These are phyloP conservation scores for Misgurnus mizolepis DNA, from an alignment of 2,113 vertebrate species.

Conservation along the genomic window DNA sequence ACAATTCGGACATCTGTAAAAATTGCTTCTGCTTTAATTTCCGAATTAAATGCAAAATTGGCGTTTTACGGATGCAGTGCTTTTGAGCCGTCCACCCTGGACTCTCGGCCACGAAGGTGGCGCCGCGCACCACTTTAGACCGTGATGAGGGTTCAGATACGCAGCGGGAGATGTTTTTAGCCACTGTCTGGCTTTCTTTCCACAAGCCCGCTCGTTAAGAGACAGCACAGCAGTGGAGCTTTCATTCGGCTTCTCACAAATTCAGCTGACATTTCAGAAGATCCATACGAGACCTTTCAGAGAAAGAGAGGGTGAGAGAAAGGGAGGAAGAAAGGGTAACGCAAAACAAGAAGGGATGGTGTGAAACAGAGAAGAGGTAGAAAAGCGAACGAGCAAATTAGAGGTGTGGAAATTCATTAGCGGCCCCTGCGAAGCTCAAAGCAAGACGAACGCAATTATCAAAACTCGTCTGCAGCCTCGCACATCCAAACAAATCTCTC, in stretches of 20 bases:
- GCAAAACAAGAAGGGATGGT: conserved; percentile 23
- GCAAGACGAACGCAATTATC: conserved; percentile 19
- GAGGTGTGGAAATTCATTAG: conserved; percentile 44
- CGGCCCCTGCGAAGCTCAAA: not conserved
- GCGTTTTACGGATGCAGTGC: not conserved
- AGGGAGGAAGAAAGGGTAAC: conserved; percentile 43
- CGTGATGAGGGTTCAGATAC: conserved; percentile 7
- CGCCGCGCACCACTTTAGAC: not conserved
- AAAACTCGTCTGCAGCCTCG: conserved; percentile 6
- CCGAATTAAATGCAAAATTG: too few species aligned
- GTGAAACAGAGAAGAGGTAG: conserved; percentile 11
- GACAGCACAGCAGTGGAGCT: conserved; percentile 64
- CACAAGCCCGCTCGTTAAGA: conserved; percentile 27
- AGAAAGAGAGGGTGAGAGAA: conserved; percentile 42
- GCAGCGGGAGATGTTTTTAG: conserved; percentile 26
- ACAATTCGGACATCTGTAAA: too few species aligned
- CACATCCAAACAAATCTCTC: not conserved
- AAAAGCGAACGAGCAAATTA: not conserved
- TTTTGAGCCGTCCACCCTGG: not conserved
- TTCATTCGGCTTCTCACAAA: conserved; percentile 61
- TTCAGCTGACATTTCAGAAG: conserved; percentile 71
- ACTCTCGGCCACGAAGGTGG: not conserved
- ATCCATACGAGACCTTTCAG: conserved; percentile 67
- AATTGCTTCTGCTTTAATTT: too few species aligned
- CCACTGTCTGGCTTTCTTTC: conserved; percentile 32